These are phyloP conservation scores for Plebejus anna DNA, from an alignment of 2,888 invertebrate species.

Conservation along the genomic window DNA sequence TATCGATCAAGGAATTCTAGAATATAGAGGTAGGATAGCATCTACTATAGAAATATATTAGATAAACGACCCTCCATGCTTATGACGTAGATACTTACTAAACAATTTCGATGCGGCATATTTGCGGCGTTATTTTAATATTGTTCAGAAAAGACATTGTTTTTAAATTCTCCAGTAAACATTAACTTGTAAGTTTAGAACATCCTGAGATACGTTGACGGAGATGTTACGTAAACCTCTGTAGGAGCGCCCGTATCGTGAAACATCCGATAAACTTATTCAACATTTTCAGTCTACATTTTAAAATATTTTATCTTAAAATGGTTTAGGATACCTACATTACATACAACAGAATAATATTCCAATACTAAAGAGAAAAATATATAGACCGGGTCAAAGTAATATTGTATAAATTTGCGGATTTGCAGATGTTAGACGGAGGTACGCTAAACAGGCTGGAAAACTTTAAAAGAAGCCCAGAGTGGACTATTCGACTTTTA, in stretches of 20 bases:
- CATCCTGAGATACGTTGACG: slow-evolving; percentile 11
- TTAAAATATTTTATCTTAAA: slow-evolving; percentile 13
- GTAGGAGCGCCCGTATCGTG: neutral
- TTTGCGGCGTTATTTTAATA: too few relatives aligned
- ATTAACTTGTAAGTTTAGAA: slow-evolving; percentile 7
- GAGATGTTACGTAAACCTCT: slow-evolving; percentile 23
- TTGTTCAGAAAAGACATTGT: too few relatives aligned
- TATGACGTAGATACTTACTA: too few relatives aligned
- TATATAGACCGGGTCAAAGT: neutral
- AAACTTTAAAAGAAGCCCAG: too few relatives aligned
- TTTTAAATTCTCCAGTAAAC: neutral
- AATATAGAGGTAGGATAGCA: too few relatives aligned
- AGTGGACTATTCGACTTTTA: too few relatives aligned
- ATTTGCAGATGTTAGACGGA: neutral
- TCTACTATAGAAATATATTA: too few relatives aligned
- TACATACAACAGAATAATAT: neutral
- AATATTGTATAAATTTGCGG: neutral
- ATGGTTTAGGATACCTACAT: neutral
- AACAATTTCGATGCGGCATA: too few relatives aligned
- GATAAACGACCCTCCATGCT: too few relatives aligned
- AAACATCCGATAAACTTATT: slow-evolving; percentile 25
- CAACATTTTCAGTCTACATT: slow-evolving; percentile 21
- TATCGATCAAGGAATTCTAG: too few relatives aligned
- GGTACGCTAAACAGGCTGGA: too few relatives aligned
- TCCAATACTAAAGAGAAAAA: neutral